Percentiles rank a stretch among this genome's conserved stretches.
Conservation (phyloP, 2,113 vertebrate species). For the Heterocephalus glaber region DNA sequence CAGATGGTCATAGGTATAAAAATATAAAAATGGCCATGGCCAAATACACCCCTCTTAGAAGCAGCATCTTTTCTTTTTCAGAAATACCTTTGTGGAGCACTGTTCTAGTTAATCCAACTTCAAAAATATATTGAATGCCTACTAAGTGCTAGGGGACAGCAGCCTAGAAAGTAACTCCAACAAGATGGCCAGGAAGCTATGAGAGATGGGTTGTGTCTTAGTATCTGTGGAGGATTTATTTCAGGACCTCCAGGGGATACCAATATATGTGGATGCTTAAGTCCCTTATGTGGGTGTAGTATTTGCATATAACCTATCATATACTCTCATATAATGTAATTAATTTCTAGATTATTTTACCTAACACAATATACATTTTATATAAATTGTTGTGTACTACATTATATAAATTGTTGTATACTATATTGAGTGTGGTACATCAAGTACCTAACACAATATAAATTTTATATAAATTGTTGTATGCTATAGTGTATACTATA, state of each 20-base stretch:
- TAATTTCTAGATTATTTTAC: neutral
- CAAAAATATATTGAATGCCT: neutral
- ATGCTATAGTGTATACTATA: neutral
- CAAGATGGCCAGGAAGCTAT: neutral
- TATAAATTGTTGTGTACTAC: neutral
- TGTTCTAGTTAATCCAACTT: neutral
- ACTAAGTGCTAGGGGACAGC: constrained; percentile 17
- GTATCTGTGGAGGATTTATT: neutral
- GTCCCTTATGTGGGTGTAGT: neutral
- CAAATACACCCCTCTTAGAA: neutral
- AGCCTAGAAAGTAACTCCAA: neutral
- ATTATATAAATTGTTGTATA: neutral
- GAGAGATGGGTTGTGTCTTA: neutral
- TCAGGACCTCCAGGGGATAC: neutral
- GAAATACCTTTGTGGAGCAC: neutral
- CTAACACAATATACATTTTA: neutral
- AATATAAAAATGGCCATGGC: neutral
- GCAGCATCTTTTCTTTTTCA: neutral
- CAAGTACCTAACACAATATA: neutral
- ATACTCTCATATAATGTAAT: neutral
- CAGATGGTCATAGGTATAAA: neutral
- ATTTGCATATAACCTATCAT: neutral
- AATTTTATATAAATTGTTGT: neutral
- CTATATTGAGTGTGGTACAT: neutral
- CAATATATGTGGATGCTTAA: neutral